Evolutionary conservation across 2,797 vertebrate genomes (phyloP), one percentile per base, ranked within the genome.

Genomic region (Lepilemur septentrionalis): DNA sequence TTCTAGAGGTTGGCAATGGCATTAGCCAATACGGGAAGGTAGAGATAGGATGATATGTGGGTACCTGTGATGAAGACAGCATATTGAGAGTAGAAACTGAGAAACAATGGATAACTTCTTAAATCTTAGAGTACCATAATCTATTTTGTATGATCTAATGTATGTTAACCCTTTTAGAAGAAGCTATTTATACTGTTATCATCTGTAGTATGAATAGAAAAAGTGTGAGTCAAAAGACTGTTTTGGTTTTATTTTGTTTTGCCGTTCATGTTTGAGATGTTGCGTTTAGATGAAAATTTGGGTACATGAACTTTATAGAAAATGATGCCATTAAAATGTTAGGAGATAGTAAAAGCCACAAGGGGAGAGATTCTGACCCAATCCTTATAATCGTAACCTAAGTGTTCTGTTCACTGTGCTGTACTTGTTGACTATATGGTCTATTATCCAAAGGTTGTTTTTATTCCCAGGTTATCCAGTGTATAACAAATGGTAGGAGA

Each of bases 231-330:
- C 12, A 67, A 86, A 89, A 85, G n/a, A 57, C 23, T 52, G 10
- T 55, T 15, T 4, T 75, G 15, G 25, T 41, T 95, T 38, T 67
- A 67, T 75, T 94, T 79, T 80, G 28, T 55, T 88, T 87, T 89
- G 52, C 35, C 30, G 46, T 84, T 91, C 43, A 25, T 46, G n/a
- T 32, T 93, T 76, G 79, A 96, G 38, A 61, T 84, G 20, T 79
- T 69, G 48, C 61, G 32, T 83, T 91, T 80, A 79, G 23, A 38
- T 91, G 46, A 79, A 93, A 93, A 87, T 93, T 70, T 69, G 23
- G 18, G 23, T 41, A 70, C 2, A 5, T n/a, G 61, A 90, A 80
- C 18, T 73, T 70, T 70, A 59, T 52, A 84, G 72, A 59, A 85
- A 92, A 84, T 0, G 12, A 63, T 35, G n/a, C 8, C 11, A 30